Evolutionary conservation across 2,113 vertebrate genomes (phyloP).

Genomic region (Gadus chalcogrammus): DNA sequence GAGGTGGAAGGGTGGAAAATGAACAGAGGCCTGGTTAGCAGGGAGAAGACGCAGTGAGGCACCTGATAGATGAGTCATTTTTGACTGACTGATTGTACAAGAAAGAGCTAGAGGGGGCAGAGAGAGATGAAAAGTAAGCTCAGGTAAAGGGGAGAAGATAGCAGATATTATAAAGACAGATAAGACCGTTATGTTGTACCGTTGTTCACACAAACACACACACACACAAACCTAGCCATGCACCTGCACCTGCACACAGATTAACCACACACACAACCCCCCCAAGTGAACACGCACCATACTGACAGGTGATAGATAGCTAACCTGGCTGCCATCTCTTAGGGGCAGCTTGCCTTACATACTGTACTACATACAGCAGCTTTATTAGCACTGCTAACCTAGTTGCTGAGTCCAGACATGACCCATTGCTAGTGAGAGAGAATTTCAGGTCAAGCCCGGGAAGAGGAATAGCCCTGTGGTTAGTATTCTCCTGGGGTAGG

Average conservation of each 20-base stretch:
- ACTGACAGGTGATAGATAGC: not conserved
- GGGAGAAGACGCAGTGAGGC: slow-evolving; percentile 56
- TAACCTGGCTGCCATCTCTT: no score
- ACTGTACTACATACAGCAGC: no score
- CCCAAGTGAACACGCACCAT: no score
- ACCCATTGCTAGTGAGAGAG: slow-evolving; percentile 37
- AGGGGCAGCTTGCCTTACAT: no score
- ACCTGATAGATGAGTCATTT: slow-evolving; percentile 65
- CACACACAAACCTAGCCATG: not conserved
- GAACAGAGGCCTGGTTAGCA: slow-evolving; percentile 45
- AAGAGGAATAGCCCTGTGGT: slow-evolving; percentile 46
- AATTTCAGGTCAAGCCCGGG: slow-evolving; percentile 40
- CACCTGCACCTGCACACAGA: no score
- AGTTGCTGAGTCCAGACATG: slow-evolving; percentile 47
- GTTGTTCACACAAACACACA: not conserved
- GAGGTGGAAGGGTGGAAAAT: slow-evolving; percentile 49
- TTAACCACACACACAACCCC: no score
- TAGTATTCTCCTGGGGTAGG: slow-evolving; percentile 42
- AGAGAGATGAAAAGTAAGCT: slow-evolving; percentile 31
- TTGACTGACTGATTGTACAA: slow-evolving; percentile 67
- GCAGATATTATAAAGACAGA: not conserved
- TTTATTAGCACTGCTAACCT: slow-evolving; percentile 30
- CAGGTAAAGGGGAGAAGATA: slow-evolving; percentile 21
- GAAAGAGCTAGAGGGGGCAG: slow-evolving; percentile 44
- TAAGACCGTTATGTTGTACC: slow-evolving; percentile 10